Base-by-base conservation (phyloP, 2,888 invertebrate genomes). In the Mallateleia sp. region DNA sequence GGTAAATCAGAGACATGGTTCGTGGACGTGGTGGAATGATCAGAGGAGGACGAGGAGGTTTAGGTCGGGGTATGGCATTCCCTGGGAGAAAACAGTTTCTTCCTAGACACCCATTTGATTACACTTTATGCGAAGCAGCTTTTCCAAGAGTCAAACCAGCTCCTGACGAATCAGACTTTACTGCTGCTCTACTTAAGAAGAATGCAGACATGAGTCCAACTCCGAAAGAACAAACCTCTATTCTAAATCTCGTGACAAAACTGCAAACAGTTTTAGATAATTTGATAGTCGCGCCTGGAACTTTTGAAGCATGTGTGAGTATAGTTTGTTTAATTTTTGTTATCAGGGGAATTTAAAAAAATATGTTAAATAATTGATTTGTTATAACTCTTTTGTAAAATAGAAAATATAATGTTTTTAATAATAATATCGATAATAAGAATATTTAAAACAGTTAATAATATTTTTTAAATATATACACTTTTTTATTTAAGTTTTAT, bases 181-280 rank as follows among this genome's bases (percentile, higher is more conserved):
- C 98, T 20, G 96, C 99, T 97, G 99, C 99, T 0, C 96, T 99
- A 0, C 95, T 99, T 56, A 99, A 99, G 94, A 96, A 99, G 45
- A 99, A 99, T 93, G 96, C 97, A 28, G 99, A 99, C 94, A 96
- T 99, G 82, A 98, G 98, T 62, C 99, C 99, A 0, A 97, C 98
- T 0, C 97, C 99, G 0, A 96, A 97, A 1, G 99, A 99, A 93
- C 99, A 99, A 95, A 97, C 99, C 0, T 97, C 99, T 0, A 98
- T 99, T 71, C 96, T 98, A 34, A 99, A 98, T 95, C 96, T 99
- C 20, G 98, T 99, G 38, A 98, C 99, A 0, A 99, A 99, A 95
- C 97, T 99, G n/a, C 99, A 99, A 94, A 97, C 97, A 0, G 98
- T 99, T 28, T 96, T 99, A 74, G 99, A 99, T 94, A 99, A 98